phyloP scores from a whole-genome alignment of 2,113 vertebrate species.

The Hemiprocne comata region DNA sequence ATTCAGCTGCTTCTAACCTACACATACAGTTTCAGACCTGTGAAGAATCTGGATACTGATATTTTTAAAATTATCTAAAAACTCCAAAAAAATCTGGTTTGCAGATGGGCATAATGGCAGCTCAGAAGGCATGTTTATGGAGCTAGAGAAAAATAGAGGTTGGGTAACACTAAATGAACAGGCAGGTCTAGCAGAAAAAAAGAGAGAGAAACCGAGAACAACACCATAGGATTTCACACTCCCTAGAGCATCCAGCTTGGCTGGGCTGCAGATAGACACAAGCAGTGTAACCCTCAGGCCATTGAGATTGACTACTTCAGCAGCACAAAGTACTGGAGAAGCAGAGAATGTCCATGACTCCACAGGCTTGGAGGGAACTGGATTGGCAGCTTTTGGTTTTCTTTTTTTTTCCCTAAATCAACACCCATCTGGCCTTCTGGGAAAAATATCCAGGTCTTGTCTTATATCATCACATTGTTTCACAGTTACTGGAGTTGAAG shows the following conservation, averaged over 20 bases:
- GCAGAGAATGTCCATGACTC: accelerated
- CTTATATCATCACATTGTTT: neutral
- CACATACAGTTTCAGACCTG: neutral
- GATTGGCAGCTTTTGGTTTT: neutral
- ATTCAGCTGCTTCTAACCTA: neutral
- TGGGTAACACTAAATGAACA: neutral
- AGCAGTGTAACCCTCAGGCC: neutral
- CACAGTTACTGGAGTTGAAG: neutral
- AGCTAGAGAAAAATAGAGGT: neutral
- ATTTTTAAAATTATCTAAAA: neutral
- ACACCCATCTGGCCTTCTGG: neutral
- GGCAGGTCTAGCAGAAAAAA: neutral
- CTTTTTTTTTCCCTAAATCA: neutral
- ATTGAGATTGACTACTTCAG: accelerated
- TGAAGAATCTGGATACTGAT: neutral
- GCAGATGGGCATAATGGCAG: accelerated
- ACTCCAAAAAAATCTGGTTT: neutral
- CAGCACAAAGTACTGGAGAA: neutral
- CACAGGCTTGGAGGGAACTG: neutral
- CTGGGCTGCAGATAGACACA: neutral
- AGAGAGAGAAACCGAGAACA: neutral
- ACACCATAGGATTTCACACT: accelerated
- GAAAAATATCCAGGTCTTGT: neutral
- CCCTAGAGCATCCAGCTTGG: accelerated
- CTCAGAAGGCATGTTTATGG: neutral